A percentile compares a stretch with the other conserved stretches of the same genome.
Evolutionary conservation across 2,797 vertebrate genomes (phyloP).

Genomic region (Hemibagrus guttatus): DNA sequence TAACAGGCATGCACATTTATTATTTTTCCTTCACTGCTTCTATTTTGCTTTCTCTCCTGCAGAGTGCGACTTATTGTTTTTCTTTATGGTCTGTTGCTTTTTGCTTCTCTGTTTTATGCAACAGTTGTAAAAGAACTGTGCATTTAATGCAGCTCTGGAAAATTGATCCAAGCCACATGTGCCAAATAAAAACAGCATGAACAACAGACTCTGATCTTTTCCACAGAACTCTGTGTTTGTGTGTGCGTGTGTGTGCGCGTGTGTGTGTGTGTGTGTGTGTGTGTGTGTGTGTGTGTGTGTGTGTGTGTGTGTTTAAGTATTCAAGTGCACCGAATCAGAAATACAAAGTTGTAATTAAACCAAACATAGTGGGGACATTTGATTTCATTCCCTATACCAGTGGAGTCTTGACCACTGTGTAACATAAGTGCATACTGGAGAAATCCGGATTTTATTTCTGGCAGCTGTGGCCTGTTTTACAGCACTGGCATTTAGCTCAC

Average conservation of each 20-base stretch:
- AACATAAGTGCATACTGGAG: not conserved
- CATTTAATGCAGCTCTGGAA: slow-evolving; percentile 26
- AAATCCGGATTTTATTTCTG: not conserved
- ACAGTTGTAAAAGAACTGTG: slow-evolving; percentile 38
- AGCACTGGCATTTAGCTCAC: slow-evolving; percentile 15
- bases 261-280: not conserved
- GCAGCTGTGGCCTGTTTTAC: not conserved
- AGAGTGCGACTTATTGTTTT: not conserved
- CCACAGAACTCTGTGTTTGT: slow-evolving; percentile 53
- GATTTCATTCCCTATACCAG: not conserved
- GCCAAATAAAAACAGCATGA: slow-evolving; percentile 46
- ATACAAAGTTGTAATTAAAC: slow-evolving; percentile 19
- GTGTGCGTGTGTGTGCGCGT: not conserved
- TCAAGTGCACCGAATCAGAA: not conserved
- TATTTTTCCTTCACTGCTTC: not conserved
- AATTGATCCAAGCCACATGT: slow-evolving; percentile 12
- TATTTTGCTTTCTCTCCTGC: not conserved
- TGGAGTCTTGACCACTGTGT: slow-evolving; percentile 2
- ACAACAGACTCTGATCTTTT: slow-evolving; percentile 53
- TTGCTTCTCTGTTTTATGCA: not conserved
- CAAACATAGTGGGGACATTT: slow-evolving; percentile 7
- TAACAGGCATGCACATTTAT: not conserved
- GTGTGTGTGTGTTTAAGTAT: not conserved
- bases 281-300: not conserved
- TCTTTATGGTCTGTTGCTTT: not conserved